A percentile compares a stretch with the other conserved stretches of the same genome.
Evolutionary conservation across 2,888 invertebrate species (phyloP).

Genomic region (Caenorhabditis sulstoni): DNA sequence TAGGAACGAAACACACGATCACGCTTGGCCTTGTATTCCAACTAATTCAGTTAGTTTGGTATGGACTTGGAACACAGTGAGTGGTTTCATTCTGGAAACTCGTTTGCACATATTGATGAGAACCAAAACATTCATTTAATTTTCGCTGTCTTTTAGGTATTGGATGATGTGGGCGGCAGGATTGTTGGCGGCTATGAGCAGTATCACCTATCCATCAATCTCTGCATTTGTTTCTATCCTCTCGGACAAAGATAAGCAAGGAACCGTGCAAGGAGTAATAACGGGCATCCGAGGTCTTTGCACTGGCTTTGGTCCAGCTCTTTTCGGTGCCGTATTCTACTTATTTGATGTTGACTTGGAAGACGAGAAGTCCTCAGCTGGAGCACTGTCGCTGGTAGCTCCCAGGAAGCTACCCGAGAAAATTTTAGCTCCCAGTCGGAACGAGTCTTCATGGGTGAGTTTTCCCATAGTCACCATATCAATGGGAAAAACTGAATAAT

Average conservation of each 20-base stretch:
- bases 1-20: slow-evolving; percentile 96
- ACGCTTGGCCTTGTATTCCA: slow-evolving; percentile 96
- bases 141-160: slow-evolving; percentile 48
- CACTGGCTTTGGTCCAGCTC: slow-evolving; percentile 93
- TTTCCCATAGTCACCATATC: too few species aligned
- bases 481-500: too few species aligned
- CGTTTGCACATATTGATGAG: too few species aligned
- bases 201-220: slow-evolving; percentile 98
- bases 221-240: slow-evolving; percentile 98
- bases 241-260: slow-evolving; percentile 97
- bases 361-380: slow-evolving; percentile 82
- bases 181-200: slow-evolving; percentile 93
- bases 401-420: slow-evolving; percentile 56
- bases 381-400: slow-evolving; percentile 57
- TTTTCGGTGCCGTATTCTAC: slow-evolving; percentile 98
- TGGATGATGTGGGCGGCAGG: slow-evolving; percentile 99
- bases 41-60: slow-evolving; percentile 94
- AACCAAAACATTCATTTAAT: neutral
- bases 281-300: slow-evolving; percentile 98
- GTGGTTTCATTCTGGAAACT: slow-evolving; percentile 22
- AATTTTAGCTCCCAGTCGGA: slow-evolving; percentile 69
- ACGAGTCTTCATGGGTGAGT: slow-evolving; percentile 64
- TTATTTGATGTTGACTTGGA: slow-evolving; percentile 97
- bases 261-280: slow-evolving; percentile 96
- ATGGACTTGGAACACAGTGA: slow-evolving; percentile 76